Evolutionary conservation across 1,140 invertebrate genomes (phyloP), one percentile per base, ranked within the genome.

Genomic region (Probaryconus sp.): DNA sequence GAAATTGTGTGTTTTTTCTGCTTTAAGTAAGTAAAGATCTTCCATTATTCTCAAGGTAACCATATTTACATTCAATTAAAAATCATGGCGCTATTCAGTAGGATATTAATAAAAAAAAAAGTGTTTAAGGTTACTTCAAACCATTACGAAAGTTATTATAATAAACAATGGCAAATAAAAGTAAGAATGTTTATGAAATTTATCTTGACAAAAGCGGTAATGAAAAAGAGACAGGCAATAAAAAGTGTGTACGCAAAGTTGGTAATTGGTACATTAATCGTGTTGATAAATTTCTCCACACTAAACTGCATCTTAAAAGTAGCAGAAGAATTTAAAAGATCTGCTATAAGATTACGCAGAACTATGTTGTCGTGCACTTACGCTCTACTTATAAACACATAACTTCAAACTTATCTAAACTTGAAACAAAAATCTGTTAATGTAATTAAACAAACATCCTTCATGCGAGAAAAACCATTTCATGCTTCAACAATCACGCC

Each of bases 301-400:
- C 11, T 30, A 42, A 63, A 63, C 9, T 31, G 11, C 58, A 42
- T 42, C 45, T 50, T 63, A 38, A 42, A 63, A 63, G 1, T 63
- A 21, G 10, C 45, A 2, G 13, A 40, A 31, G 33, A 48, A 50
- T 61, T 63, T 50, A 50, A 61, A 50, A 63, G 45, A 63, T 63
- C 13, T 3, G 5, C 45, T 16, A 42, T 63, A 31, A 50, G 58
- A 63, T 63, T 50, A 63, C 31, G 11, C 31, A 61, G 48, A 38
- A 40, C 18, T 60, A 9, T 37, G 9, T 38, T 60, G 47, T 43
- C 42, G 28, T 47, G 31, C 31, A 38, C 42, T 37, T 38, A 47
- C 20, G 38, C n/a, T 38, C 47, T 47, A 10, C 42, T 47, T 45
- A 16, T 58, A 58, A 58, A 58, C 55, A 45, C 40, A 45, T 10